These are phyloP conservation scores for Agonum fuliginosum DNA, from an alignment of 2,888 invertebrate species.

Conservation along the genomic window DNA sequence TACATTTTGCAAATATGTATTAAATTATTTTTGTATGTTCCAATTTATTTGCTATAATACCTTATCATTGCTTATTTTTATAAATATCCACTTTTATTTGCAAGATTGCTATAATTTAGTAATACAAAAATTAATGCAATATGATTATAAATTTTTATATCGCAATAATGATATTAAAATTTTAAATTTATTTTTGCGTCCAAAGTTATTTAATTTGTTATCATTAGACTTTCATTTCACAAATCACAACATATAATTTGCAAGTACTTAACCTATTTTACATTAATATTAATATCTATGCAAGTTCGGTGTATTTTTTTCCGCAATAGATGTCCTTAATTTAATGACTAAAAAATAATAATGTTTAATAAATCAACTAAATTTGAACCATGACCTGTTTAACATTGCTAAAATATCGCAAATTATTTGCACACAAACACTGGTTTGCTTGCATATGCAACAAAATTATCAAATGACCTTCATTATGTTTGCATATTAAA, in stretches of 20 bases:
- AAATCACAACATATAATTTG: neutral
- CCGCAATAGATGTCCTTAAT: slow-evolving; percentile 9
- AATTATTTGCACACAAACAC: slow-evolving; percentile 12
- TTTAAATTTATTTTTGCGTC: neutral
- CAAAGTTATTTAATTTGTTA: neutral
- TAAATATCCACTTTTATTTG: no score
- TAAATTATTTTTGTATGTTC: no score
- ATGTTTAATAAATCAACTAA: neutral
- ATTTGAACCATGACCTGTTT: slow-evolving; percentile 26
- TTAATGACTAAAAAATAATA: neutral
- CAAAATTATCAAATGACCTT: slow-evolving; percentile 18
- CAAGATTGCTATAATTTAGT: no score
- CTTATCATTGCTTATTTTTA: no score
- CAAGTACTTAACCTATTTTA: neutral
- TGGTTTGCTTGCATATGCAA: slow-evolving; percentile 19
- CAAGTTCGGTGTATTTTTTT: slow-evolving; percentile 1
- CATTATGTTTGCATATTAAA: slow-evolving; percentile 18
- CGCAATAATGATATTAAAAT: neutral
- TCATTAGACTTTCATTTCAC: neutral
- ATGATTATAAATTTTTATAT: no score
- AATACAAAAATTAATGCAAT: no score
- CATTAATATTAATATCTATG: slow-evolving; percentile 1
- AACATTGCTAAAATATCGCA: slow-evolving; percentile 36
- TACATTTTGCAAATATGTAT: no score
- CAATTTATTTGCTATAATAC: no score